A percentile compares a stretch with the other conserved stretches of the same genome.
These are phyloP conservation scores for Micromys minutus DNA, from an alignment of 2,113 vertebrate species.

Conservation along the genomic window DNA sequence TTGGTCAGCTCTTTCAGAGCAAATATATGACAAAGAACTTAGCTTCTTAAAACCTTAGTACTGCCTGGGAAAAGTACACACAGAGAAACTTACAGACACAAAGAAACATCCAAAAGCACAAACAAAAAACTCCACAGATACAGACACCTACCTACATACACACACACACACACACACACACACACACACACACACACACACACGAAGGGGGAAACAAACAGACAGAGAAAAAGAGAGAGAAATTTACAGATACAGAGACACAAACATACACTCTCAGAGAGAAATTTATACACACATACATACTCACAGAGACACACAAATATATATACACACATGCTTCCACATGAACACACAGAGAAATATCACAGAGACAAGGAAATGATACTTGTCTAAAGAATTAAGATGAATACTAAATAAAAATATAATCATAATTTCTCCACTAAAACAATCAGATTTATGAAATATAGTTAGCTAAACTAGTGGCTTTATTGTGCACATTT, in stretches of 20 bases:
- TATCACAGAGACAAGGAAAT: neutral
- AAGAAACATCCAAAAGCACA: neutral
- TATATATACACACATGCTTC: accelerated
- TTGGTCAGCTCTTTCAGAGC: neutral
- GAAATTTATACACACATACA: neutral
- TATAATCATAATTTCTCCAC: neutral
- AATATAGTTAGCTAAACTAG: neutral
- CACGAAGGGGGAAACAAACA: too few species aligned
- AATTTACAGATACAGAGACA: neutral
- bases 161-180: neutral
- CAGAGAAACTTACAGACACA: neutral
- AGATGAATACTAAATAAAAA: neutral
- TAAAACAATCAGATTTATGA: neutral
- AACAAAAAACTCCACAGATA: neutral
- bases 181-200: neutral
- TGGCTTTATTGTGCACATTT: neutral
- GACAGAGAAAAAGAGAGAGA: neutral
- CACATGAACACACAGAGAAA: neutral
- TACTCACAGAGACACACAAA: neutral
- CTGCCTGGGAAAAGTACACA: too few species aligned
- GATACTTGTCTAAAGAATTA: neutral
- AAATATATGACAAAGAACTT: neutral
- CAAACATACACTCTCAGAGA: neutral
- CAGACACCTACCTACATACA: neutral
- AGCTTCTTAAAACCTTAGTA: too few species aligned